A percentile compares a stretch with the other conserved stretches of the same genome.
phyloP scores from a whole-genome alignment of 2,113 vertebrate species.

The Neoarius graeffei region DNA sequence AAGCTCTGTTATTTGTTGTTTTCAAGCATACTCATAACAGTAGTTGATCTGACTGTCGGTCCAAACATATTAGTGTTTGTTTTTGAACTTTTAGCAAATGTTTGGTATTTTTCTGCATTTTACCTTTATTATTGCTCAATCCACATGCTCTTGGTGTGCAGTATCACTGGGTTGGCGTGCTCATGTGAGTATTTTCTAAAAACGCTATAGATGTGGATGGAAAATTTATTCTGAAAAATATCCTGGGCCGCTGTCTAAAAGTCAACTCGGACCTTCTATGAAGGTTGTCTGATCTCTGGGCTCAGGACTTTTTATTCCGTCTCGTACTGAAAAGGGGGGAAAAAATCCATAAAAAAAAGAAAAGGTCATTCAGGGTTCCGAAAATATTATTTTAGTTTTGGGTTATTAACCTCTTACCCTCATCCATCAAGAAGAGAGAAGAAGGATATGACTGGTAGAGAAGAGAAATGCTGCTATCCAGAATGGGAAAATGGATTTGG shows the following conservation, averaged over 20 bases:
- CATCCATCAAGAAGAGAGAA: conserved; percentile 31
- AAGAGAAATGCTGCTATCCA: conserved; percentile 36
- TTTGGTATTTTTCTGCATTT: neutral
- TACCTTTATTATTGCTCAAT: neutral
- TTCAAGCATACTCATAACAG: neutral
- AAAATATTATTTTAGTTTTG: conserved; percentile 33
- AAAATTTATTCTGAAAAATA: neutral
- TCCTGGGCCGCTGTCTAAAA: neutral
- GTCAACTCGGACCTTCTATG: neutral
- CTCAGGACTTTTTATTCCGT: neutral
- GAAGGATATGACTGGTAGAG: conserved; percentile 36
- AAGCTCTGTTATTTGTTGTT: too few species aligned
- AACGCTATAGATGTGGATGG: neutral
- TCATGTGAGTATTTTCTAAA: neutral
- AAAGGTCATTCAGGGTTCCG: neutral
- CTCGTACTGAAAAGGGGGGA: neutral
- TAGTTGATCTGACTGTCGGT: neutral
- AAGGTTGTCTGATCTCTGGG: neutral
- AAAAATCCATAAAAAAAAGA: conserved; percentile 27
- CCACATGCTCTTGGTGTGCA: neutral
- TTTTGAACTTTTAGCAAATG: neutral
- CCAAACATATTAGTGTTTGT: neutral
- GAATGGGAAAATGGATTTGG: conserved; percentile 38
- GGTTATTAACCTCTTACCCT: conserved; percentile 32
- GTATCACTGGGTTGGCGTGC: too few species aligned